A percentile compares a stretch with the other conserved stretches of the same genome.
These are phyloP conservation scores for Latrodectus elegans DNA, from an alignment of 2,888 invertebrate genomes.

Conservation along the genomic window DNA sequence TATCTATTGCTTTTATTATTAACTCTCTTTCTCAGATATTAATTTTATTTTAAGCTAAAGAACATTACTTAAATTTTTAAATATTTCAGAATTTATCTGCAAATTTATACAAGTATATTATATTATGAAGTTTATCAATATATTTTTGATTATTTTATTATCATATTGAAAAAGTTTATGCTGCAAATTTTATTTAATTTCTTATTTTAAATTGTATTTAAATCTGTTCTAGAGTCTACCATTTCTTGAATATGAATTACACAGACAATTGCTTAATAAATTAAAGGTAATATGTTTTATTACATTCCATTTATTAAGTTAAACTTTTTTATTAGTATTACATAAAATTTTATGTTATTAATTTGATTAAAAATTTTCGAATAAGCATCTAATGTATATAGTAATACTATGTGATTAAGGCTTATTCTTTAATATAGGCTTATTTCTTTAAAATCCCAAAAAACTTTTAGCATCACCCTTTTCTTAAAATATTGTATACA, in stretches of 20 bases:
- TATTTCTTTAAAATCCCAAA: neutral
- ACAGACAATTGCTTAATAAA: slow-evolving; percentile 91
- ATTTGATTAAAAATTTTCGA: too few species aligned
- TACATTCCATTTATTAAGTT: neutral
- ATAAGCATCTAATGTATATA: too few species aligned
- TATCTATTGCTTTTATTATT: too few species aligned
- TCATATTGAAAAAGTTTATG: neutral
- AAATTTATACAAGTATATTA: too few species aligned
- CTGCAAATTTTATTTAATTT: neutral
- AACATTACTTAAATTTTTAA: too few species aligned
- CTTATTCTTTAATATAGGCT: neutral
- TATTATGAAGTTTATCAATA: too few species aligned
- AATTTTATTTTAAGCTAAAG: too few species aligned
- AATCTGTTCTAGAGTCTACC: slow-evolving; percentile 84
- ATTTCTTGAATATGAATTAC: slow-evolving; percentile 95
- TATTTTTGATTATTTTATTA: neutral
- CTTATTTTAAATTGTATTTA: neutral
- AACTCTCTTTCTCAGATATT: too few species aligned
- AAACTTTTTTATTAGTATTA: neutral
- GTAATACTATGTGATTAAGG: too few species aligned
- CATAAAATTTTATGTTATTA: neutral
- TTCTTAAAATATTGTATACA: too few species aligned
- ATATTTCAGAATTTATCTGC: too few species aligned
- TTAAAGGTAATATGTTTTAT: slow-evolving; percentile 79
- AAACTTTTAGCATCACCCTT: too few species aligned